Conservation (phyloP, 2,797 vertebrate species). For the Xyrichtys novacula region DNA sequence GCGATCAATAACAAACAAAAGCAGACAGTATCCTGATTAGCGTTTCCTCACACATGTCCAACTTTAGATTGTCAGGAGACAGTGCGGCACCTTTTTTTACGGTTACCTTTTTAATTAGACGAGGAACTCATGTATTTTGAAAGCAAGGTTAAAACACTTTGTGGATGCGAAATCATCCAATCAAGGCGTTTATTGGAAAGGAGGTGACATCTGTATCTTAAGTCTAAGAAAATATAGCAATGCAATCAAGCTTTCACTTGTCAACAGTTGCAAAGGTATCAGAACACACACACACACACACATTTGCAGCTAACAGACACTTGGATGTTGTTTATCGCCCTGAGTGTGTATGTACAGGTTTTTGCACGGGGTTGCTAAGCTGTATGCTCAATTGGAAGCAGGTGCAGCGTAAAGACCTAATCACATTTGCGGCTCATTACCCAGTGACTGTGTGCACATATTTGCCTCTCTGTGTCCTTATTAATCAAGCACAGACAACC, state of each 20-base stretch:
- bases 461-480: conserved; percentile 85
- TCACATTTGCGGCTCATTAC: conserved; percentile 85
- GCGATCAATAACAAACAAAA: conserved; percentile 30
- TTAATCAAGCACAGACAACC: conserved; percentile 84
- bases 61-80: background rate
- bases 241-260: conserved; percentile 67
- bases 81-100: background rate
- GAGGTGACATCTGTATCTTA: conserved; percentile 59
- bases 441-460: conserved; percentile 84
- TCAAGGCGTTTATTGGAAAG: conserved; percentile 33
- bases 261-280: conserved; percentile 62
- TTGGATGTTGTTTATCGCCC: conserved; percentile 61
- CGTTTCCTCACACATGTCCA: background rate
- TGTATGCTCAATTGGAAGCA: conserved; percentile 83
- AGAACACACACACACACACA: conserved; percentile 19
- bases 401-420: conserved; percentile 85
- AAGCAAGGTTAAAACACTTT: conserved; percentile 35
- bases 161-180: conserved; percentile 19
- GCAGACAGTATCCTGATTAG: conserved; percentile 21
- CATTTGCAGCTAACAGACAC: conserved; percentile 47
- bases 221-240: conserved; percentile 47
- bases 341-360: conserved; percentile 62
- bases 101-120: background rate
- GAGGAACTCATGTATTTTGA: background rate
- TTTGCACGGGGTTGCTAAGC: conserved; percentile 69